These are phyloP conservation scores for Agrilus mali DNA, from an alignment of 2,888 invertebrate species.

Conservation along the genomic window DNA sequence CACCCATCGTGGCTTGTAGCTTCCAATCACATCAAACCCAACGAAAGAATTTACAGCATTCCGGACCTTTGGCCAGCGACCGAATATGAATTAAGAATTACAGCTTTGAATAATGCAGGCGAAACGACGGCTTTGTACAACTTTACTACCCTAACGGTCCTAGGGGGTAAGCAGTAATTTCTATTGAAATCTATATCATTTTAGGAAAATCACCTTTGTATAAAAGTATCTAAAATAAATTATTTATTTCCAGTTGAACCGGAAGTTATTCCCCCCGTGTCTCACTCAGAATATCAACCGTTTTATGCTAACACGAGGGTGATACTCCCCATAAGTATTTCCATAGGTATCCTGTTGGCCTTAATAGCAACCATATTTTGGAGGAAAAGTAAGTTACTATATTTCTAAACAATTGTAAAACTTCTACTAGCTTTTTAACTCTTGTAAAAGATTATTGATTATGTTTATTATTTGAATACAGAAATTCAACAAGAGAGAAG, in stretches of 20 bases:
- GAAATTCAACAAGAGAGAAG: constrained; percentile 37
- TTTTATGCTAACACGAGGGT: constrained; percentile 55
- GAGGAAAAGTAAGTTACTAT: constrained; percentile 47
- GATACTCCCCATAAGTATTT: constrained; percentile 48
- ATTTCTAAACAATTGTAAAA: no score
- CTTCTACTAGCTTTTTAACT: no score
- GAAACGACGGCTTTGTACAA: constrained; percentile 72
- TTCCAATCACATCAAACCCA: constrained; percentile 69
- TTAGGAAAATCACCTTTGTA: background rate
- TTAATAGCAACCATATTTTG: constrained; percentile 59
- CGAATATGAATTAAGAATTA: constrained; percentile 60
- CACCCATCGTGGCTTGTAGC: constrained; percentile 65
- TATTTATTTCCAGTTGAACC: constrained; percentile 38
- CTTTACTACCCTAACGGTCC: constrained; percentile 67
- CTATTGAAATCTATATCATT: no score
- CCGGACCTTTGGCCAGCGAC: constrained; percentile 64
- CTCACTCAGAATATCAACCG: constrained; percentile 51
- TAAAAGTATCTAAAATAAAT: background rate
- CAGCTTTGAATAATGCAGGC: constrained; percentile 79
- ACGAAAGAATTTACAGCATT: constrained; percentile 70
- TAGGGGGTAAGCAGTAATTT: constrained; percentile 66
- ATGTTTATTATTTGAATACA: constrained; percentile 15
- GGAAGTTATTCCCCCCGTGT: constrained; percentile 52
- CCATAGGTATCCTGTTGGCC: constrained; percentile 51
- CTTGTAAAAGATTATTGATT: constrained; percentile 2